Percentiles rank a stretch among this genome's conserved stretches.
phyloP scores from a whole-genome alignment of 2,888 invertebrate species.

The Hedychridium roseum region DNA sequence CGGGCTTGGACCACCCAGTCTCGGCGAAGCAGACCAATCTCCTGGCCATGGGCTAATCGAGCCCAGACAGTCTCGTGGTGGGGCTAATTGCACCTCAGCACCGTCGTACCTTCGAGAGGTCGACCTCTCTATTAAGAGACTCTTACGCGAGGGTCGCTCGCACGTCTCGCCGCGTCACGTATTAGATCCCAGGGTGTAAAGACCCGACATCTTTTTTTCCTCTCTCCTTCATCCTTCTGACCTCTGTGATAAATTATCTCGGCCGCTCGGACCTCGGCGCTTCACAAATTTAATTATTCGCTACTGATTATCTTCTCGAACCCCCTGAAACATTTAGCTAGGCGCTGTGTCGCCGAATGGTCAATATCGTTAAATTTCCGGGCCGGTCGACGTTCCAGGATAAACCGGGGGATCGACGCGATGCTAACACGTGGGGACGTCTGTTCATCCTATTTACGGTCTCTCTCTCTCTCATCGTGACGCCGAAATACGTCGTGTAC shows the following conservation, averaged over 20 bases:
- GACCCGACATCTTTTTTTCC: conserved; percentile 7
- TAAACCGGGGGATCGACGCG: no score
- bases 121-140: conserved; percentile 48
- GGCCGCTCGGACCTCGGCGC: no score
- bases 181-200: conserved; percentile 41
- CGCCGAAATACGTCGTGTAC: conserved; percentile 27
- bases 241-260: no score
- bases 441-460: neutral
- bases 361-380: no score
- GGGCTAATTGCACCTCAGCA: conserved; percentile 57
- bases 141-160: conserved; percentile 30
- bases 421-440: neutral
- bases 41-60: conserved; percentile 56
- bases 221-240: conserved; percentile 1
- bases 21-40: conserved; percentile 54
- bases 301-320: no score
- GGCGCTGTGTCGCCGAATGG: no score
- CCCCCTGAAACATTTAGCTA: no score
- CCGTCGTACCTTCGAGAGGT: conserved; percentile 39
- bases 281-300: no score
- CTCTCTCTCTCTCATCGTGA: conserved; percentile 11
- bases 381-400: no score
- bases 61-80: conserved; percentile 45
- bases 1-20: conserved; percentile 58
- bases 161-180: conserved; percentile 30